Evolutionary conservation across 1,140 invertebrate genomes (phyloP), one percentile per base, ranked within the genome.

Genomic region (Schlechtendalia chinensis): DNA sequence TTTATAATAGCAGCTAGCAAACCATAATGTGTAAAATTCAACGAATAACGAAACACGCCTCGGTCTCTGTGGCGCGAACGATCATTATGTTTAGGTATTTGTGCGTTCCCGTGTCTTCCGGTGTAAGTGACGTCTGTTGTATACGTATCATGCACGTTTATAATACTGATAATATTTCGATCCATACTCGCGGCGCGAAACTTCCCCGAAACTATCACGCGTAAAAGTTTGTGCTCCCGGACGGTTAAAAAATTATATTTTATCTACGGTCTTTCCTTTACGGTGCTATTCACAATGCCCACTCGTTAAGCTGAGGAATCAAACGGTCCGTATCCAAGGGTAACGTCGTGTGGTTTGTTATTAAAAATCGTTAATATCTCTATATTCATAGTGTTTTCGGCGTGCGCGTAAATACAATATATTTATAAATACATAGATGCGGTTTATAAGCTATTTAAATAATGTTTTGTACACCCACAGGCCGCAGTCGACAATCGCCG

Each of bases 251-350:
- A 39, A 39, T 39, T 39, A 39, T 4, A 39, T 39, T 39, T 39
- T 39, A 4, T 39, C 32, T 8, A 8, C 32, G 3, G 32, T 39
- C 8, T 50, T 50, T 50, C 12, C 12, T 50, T 50, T 50, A 50
- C 12, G 1, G 14, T 50, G 5, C 39, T 45, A 5, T 45, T 45
- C 39, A 45, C 39, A 50, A 50, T 50, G 47, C 11, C 53, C 1
- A 54, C 17, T 19, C 4, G 53, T 29, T n/a, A 67, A 45, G n/a
- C 39, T 24, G 5, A 69, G n/a, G 50, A 69, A 69, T 50, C 17
- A 27, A 69, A 69, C 45, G 45, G 14, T 69, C 39, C 45, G 67
- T 69, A 50, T 50, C 67, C 45, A 69, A 69, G 67, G 45, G 67
- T 50, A 50, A 47, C 67, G 22, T 67, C 4, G 22, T 11, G 24